Conservation (phyloP, 2,888 invertebrate genomes). For the Bimastos eiseni region DNA sequence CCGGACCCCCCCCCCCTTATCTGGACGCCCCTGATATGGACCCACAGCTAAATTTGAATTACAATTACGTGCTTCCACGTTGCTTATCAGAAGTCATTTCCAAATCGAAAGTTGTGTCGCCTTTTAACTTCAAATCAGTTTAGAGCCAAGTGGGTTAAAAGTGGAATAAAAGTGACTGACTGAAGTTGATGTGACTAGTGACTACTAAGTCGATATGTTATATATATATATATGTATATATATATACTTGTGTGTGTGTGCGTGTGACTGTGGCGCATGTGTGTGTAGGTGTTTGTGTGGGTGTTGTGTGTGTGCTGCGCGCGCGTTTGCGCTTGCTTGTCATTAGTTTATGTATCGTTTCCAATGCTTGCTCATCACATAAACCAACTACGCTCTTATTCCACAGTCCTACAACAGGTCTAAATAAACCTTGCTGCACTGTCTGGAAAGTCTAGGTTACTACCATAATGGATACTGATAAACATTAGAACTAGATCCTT, state of each 20-base stretch:
- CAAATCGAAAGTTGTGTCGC: not conserved
- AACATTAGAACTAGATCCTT: not conserved
- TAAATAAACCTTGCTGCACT: not conserved
- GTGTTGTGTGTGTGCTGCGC: too few species aligned
- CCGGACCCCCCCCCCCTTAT: too few species aligned
- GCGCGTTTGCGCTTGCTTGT: too few species aligned
- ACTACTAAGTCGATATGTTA: too few species aligned
- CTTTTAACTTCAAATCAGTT: not conserved
- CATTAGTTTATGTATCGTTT: not conserved
- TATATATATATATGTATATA: too few species aligned
- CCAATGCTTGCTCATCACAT: not conserved
- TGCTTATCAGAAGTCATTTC: not conserved
- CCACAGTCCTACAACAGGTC: not conserved
- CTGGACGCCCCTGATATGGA: too few species aligned
- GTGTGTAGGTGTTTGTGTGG: too few species aligned
- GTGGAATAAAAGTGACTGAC: not conserved
- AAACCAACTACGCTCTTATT: not conserved
- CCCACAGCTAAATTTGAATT: not conserved
- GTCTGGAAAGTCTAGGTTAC: not conserved
- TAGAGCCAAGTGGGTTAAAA: not conserved
- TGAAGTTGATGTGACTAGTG: too few species aligned
- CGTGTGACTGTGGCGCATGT: too few species aligned
- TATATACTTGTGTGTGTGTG: too few species aligned
- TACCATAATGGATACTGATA: not conserved
- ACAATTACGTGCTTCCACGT: not conserved